Conservation (phyloP, 2,797 vertebrate genomes). For the Hypotaenidia okinawae region DNA sequence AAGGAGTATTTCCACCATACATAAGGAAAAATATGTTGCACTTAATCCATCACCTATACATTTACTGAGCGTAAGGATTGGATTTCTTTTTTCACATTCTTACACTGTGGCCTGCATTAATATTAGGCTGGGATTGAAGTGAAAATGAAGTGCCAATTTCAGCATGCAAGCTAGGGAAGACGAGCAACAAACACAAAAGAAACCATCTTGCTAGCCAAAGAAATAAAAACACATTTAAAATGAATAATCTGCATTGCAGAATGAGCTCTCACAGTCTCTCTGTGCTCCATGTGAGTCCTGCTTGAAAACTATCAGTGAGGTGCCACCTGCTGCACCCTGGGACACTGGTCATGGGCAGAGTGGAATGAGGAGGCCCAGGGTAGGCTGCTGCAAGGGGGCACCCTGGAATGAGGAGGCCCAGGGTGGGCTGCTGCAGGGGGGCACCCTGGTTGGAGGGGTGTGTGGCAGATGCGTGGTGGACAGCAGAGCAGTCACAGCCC, state of each 20-base stretch:
- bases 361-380: neutral
- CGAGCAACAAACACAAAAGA: constrained; percentile 9
- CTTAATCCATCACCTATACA: constrained; percentile 45
- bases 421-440: neutral
- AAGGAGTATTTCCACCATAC: constrained; percentile 14
- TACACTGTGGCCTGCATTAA: constrained; percentile 21
- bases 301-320: neutral
- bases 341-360: neutral
- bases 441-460: fast-evolving
- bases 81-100: constrained; percentile 33
- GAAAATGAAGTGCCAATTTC: constrained; percentile 66
- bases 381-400: neutral
- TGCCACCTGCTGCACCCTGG: neutral
- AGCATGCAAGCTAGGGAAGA: constrained; percentile 41
- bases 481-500: neutral
- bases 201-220: neutral
- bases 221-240: constrained; percentile 13
- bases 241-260: neutral
- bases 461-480: fast-evolving
- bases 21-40: constrained; percentile 25
- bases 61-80: neutral
- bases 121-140: constrained; percentile 27
- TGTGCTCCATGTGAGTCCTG: fast-evolving
- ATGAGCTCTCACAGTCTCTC: neutral
- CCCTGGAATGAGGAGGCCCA: too few species aligned